Base-by-base conservation (phyloP, 1,140 invertebrate genomes). In the Apocrypta bakeri region DNA sequence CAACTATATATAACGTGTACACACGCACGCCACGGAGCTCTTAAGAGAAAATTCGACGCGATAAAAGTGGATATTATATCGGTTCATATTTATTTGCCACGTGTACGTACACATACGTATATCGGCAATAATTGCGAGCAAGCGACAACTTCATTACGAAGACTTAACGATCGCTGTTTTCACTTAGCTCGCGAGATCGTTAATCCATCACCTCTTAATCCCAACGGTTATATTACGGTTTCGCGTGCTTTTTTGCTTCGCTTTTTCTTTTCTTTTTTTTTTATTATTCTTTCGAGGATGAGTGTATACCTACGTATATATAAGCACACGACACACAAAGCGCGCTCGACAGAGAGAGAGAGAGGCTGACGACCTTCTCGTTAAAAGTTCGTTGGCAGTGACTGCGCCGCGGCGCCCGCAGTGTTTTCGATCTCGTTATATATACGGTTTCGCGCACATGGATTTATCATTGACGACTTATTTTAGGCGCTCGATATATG, bases 341-440 rank as follows among this genome's bases (percentile, higher is more conserved):
- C 48, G 14, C 48, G 48, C 48, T 56, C 48, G 7, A 12, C 74
- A 29, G 8, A 4, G 2, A 37, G 2, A 37, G 3, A n/a, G 1
- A 63, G 75, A 79, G 77, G 77, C 77, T 79, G 77, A 69, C 77
- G 77, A 79, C 77, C 77, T 79, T 69, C 64, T 40, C 68, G 69
- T 71, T n/a, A n/a, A 24, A 81, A 81, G 79, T 81, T 79, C 78
- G 31, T 79, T 79, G 78, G 78, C 78, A 48, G 76, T 17, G 37
- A n/a, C 17, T 37, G 17, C 27, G 17, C 9, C 1, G 6, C 24
- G n/a, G n/a, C n/a, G n/a, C 33, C 33, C 37, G n/a, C 61, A 48
- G 64, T 81, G 73, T 81, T 81, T 81, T 74, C 71, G 79, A 80
- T 73, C n/a, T n/a, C n/a, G n/a, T n/a, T n/a, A n/a, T n/a, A n/a